Base-by-base conservation (phyloP, 2,797 vertebrate species). In the Clangula hyemalis region DNA sequence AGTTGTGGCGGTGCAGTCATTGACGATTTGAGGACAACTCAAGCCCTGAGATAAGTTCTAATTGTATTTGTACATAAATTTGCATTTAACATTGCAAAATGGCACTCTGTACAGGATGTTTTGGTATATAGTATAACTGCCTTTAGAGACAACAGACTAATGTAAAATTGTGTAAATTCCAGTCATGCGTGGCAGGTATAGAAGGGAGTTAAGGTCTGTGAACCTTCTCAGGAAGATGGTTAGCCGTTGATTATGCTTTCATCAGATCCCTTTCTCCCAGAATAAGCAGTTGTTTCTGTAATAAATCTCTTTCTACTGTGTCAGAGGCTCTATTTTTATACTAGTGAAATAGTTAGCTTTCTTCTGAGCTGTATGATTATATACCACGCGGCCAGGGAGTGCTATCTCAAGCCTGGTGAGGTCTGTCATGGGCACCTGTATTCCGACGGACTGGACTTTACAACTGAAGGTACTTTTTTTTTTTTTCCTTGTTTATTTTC, bases 251-350 rank as follows among this genome's bases (percentile, higher is more conserved):
- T 0, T 32, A 19, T 30, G 25, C 36, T 6, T 36, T 1, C 49
- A 30, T 27, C 19, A 14, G 32, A n/a, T 15, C 14, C 17, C 89
- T 70, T 56, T 60, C 21, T 36, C n/a, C 41, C 18, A 62, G 32
- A 53, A 8, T 30, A 75, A 70, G 64, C 43, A 47, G 14, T 7
- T n/a, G 8, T 27, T 32, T 75, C 56, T 62, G 0, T 28, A 76
- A 62, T 17, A 51, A 25, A 60, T 14, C 27, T 24, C 11, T 81
- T 83, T 41, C 57, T 58, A 41, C 11, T 19, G 7, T n/a, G 9
- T n/a, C 71, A 90, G 81, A 82, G 47, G 60, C 51, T 36, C 66
- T 84, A 2, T 72, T 75, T 90, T 89, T 73, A 65, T 53, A 70
- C 3, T 49, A 78, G 32, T 82, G 62, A 76, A 76, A 25, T 62